Base-by-base conservation (phyloP, 2,797 vertebrate species). In the Fistularia tabacaria region DNA sequence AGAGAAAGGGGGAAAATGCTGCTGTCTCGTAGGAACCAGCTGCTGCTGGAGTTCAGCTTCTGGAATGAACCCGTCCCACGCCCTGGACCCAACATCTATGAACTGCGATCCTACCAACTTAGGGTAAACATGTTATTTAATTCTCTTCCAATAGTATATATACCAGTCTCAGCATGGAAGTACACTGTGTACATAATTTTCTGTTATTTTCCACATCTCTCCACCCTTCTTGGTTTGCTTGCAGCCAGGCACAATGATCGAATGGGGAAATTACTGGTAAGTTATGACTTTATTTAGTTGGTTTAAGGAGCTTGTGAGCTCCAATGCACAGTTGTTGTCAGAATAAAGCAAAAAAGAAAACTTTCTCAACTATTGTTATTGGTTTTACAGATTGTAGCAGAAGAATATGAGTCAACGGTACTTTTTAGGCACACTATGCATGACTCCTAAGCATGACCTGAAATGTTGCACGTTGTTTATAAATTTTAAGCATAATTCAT, bases 181-280 rank as follows among this genome's bases (percentile, higher is more conserved):
- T 10, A 40, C 39, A 8, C 8, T 40, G 39, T 40, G 8, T 40
- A 40, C 39, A 40, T 40, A 10, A 8, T 8, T 40, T 8, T 40
- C 10, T 40, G 10, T 57, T 8, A 15, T 37, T 66, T 14, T 13
- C 9, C 7, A 9, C 39, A 36, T 62, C 8, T 71, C 45, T 48
- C 6, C 3, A 6, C 1, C 67, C 36, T 46, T 72, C 3, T 11
- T 1, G 11, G 59, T 60, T 12, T 46, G 38, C 7, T 73, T 69
- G 3, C 83, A 98, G 96, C 96, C 97, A 8, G 95, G 96, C 71
- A 98, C 96, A 6, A 98, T 98, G 95, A 98, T 98, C 44, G 95
- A 98, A 70, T 99, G 96, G 97, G 95, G 94, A 61, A 98, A 99
- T 84, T 96, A 98, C 85, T 98, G 97, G 96, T 97, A 82, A 93